A percentile compares a stretch with the other conserved stretches of the same genome.
Conservation (phyloP, 2,113 vertebrate species). For the Loxodonta africana region DNA sequence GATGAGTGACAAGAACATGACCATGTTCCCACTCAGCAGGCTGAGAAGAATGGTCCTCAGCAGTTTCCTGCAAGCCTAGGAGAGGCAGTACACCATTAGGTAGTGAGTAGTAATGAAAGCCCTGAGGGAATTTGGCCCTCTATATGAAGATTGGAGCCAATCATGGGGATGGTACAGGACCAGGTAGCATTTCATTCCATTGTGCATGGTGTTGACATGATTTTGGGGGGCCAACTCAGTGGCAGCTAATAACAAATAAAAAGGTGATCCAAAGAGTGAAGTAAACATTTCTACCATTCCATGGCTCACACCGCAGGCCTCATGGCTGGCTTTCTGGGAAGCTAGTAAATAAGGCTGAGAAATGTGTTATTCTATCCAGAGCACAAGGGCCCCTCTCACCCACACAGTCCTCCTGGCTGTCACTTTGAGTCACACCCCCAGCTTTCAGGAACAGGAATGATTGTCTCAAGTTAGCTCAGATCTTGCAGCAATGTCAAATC, state of each 20-base stretch:
- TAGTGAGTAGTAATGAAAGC: not conserved
- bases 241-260: not conserved
- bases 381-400: not conserved
- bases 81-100: not conserved
- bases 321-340: slow-evolving; percentile 34
- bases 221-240: not conserved
- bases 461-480: not conserved
- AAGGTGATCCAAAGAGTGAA: not conserved
- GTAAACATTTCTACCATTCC: not conserved
- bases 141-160: not conserved
- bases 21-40: not conserved
- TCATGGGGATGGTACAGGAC: not conserved
- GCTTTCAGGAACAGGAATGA: not conserved
- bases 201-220: not conserved
- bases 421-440: not conserved
- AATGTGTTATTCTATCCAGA: not conserved
- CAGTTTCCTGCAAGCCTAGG: not conserved
- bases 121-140: not conserved
- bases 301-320: not conserved
- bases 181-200: not conserved
- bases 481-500: not conserved
- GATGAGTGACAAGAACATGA: not conserved
- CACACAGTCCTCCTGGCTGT: not conserved
- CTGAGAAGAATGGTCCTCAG: not conserved
- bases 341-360: not conserved